Base-by-base conservation (phyloP, 2,888 invertebrate genomes). In the Panorpa germanica region DNA sequence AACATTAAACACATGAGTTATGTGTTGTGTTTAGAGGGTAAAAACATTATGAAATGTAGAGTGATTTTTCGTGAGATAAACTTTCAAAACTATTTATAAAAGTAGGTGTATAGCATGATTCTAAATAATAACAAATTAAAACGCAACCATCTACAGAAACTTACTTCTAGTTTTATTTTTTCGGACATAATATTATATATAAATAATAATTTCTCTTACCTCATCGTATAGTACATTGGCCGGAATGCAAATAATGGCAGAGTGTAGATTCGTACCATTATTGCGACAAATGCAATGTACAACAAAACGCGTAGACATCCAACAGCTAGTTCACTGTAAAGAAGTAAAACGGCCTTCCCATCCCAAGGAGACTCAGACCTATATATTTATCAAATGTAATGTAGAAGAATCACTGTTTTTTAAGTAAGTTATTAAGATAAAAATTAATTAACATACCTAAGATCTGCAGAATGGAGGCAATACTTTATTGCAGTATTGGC, bases 171-270 rank as follows among this genome's bases (percentile, higher is more conserved):
- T n/a, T n/a, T n/a, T n/a, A n/a, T n/a, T n/a, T n/a, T n/a, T n/a
- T n/a, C n/a, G n/a, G n/a, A n/a, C n/a, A n/a, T n/a, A n/a, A n/a
- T n/a, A n/a, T n/a, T n/a, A n/a, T n/a, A n/a, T n/a, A 33, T 4
- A 20, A n/a, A n/a, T n/a, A n/a, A n/a, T n/a, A n/a, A n/a, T n/a
- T n/a, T n/a, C n/a, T 16, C 59, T 56, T 47, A 78, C 75, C 83
- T 73, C 63, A 96, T 76, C n/a, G 96, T 90, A 48, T 95, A 81
- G 59, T 99, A 99, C 88, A 98, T 95, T 4, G 98, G 98, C 39
- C 98, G 66, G 56, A 99, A 86, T 20, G 95, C 93, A 59, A 99
- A 99, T 44, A 99, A 61, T 16, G 98, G 98, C 48, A 99, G 63
- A 1, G 96, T 95, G 56, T 95, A 96, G 35, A 96, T 82, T 48